These are phyloP conservation scores for Linepithema humile DNA, from an alignment of 1,140 invertebrate species.

Conservation along the genomic window DNA sequence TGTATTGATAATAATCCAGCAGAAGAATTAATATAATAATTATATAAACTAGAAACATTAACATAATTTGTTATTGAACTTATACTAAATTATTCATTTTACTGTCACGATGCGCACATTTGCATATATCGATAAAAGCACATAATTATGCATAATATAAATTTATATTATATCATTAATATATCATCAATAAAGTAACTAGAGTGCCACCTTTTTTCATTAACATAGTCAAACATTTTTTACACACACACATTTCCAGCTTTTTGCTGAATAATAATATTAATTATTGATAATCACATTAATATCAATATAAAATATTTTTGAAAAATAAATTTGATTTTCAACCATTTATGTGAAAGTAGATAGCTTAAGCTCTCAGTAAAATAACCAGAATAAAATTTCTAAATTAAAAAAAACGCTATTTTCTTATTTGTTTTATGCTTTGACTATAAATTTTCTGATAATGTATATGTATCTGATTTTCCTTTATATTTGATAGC, in stretches of 20 bases:
- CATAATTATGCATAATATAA: background rate
- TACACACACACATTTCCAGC: background rate
- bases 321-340: background rate
- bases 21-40: background rate
- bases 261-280: background rate
- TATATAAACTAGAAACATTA: background rate
- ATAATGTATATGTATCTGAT: too few relatives aligned
- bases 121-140: background rate
- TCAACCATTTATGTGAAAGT: background rate
- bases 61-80: conserved; percentile 12
- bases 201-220: background rate
- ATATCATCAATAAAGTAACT: background rate
- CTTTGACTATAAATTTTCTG: too few relatives aligned
- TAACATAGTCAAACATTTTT: background rate
- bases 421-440: too few relatives aligned
- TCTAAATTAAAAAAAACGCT: too few relatives aligned
- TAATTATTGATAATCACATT: too few relatives aligned
- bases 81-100: background rate
- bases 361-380: background rate
- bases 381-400: background rate
- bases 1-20: background rate
- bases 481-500: too few relatives aligned
- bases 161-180: background rate
- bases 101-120: background rate
- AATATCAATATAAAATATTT: too few relatives aligned